These are phyloP conservation scores for Nephrotoma guestfalica DNA, from an alignment of 2,888 invertebrate genomes.

Conservation along the genomic window DNA sequence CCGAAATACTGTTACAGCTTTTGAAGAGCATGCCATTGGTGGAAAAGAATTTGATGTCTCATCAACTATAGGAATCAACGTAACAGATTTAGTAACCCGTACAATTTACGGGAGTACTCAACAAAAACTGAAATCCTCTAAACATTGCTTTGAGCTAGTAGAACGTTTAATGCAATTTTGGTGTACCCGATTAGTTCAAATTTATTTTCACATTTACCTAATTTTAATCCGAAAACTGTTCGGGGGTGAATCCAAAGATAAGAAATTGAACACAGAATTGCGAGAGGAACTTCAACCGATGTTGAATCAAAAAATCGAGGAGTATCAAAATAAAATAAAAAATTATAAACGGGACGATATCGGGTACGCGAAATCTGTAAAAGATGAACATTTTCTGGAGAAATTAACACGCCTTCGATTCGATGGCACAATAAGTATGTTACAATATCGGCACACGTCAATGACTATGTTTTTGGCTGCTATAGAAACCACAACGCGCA, in stretches of 20 bases:
- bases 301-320: neutral
- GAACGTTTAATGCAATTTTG: neutral
- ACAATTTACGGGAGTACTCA: neutral
- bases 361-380: neutral
- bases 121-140: neutral
- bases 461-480: neutral
- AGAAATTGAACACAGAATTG: neutral
- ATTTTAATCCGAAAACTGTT: neutral
- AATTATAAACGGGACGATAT: neutral
- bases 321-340: neutral
- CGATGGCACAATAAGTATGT: neutral
- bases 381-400: neutral
- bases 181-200: neutral
- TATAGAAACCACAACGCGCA: neutral
- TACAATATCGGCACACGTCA: neutral
- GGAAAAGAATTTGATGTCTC: neutral
- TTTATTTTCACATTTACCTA: neutral
- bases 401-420: neutral
- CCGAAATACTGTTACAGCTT: neutral
- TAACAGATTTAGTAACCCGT: neutral
- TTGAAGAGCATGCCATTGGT: neutral
- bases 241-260: neutral
- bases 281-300: neutral
- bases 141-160: neutral
- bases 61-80: neutral